phyloP scores from a whole-genome alignment of 1,140 invertebrate genomes.

The Daktulosphaira vitifoliae region DNA sequence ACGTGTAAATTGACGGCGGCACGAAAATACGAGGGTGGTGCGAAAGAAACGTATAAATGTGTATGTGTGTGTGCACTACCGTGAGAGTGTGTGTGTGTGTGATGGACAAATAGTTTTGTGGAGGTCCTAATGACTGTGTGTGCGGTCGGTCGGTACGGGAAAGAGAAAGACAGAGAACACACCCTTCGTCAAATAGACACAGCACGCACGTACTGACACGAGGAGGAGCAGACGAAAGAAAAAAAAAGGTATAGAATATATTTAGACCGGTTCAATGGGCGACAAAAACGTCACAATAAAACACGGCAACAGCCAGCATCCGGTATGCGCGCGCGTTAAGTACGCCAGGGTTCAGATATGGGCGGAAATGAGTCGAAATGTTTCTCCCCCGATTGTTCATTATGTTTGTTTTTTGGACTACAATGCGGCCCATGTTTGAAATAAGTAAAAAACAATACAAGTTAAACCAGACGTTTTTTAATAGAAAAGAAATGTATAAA shows the following conservation, averaged over 20 bases:
- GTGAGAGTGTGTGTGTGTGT: too few relatives aligned
- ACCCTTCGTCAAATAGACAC: slow-evolving; percentile 29
- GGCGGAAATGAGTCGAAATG: slow-evolving; percentile 19
- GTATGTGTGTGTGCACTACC: too few relatives aligned
- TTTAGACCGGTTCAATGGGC: slow-evolving; percentile 30
- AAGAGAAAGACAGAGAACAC: background rate
- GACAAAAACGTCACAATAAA: slow-evolving; percentile 30
- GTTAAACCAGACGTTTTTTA: too few relatives aligned
- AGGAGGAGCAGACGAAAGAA: slow-evolving; percentile 4
- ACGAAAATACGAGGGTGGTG: background rate
- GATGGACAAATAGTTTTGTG: too few relatives aligned
- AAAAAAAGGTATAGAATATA: slow-evolving; percentile 24
- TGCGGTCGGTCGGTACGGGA: slow-evolving; percentile 12
- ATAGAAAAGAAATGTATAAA: too few relatives aligned
- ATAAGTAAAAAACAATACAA: too few relatives aligned
- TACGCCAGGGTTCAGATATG: too few relatives aligned
- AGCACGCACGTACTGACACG: background rate
- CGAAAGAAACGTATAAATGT: background rate
- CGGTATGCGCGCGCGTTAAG: slow-evolving; percentile 5
- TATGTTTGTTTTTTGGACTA: too few relatives aligned
- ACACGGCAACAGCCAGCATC: slow-evolving; percentile 29
- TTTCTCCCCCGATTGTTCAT: background rate
- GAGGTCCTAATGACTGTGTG: slow-evolving; percentile 10
- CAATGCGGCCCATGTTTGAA: too few relatives aligned
- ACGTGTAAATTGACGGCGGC: too few relatives aligned